phyloP scores from a whole-genome alignment of 53 echinoderm and acorn worm species.

The Patiria pectinifera region DNA sequence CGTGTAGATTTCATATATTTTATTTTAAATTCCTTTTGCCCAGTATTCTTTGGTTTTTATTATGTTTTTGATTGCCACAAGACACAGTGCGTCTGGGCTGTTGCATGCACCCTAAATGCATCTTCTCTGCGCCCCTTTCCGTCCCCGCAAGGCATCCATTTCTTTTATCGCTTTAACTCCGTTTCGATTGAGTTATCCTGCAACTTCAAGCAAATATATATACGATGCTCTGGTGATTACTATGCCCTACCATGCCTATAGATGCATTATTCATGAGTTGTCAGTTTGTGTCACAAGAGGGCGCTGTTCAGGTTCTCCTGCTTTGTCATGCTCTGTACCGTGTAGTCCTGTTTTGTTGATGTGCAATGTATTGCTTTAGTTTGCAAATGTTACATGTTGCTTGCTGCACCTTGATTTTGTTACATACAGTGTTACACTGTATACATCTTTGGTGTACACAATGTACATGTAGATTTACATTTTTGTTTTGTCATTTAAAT shows the following conservation, averaged over 20 bases:
- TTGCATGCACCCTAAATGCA: constrained; percentile 27
- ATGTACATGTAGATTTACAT: background rate
- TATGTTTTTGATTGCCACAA: constrained; percentile 11
- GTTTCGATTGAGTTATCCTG: constrained; percentile 39
- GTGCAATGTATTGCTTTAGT: too few relatives aligned
- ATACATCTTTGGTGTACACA: background rate
- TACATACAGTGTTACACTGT: background rate
- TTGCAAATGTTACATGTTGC: background rate
- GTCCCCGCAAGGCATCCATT: constrained; percentile 9
- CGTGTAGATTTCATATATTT: background rate
- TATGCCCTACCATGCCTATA: background rate
- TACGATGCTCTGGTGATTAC: background rate
- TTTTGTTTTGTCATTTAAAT: too few relatives aligned
- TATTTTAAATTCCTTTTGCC: constrained; percentile 11
- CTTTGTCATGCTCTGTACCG: background rate
- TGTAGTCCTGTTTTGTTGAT: background rate
- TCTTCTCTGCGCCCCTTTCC: background rate
- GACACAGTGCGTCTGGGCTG: constrained; percentile 49
- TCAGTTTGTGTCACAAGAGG: constrained; percentile 27
- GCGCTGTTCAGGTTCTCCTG: constrained; percentile 18
- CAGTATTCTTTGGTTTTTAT: background rate
- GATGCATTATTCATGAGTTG: constrained; percentile 6
- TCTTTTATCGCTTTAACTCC: constrained; percentile 48
- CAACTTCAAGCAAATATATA: background rate
- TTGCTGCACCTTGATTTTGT: background rate